Percentiles rank a stretch among this genome's conserved stretches.
Evolutionary conservation across 2,888 invertebrate genomes (phyloP).

Genomic region (Trypoxylon attenuatum): DNA sequence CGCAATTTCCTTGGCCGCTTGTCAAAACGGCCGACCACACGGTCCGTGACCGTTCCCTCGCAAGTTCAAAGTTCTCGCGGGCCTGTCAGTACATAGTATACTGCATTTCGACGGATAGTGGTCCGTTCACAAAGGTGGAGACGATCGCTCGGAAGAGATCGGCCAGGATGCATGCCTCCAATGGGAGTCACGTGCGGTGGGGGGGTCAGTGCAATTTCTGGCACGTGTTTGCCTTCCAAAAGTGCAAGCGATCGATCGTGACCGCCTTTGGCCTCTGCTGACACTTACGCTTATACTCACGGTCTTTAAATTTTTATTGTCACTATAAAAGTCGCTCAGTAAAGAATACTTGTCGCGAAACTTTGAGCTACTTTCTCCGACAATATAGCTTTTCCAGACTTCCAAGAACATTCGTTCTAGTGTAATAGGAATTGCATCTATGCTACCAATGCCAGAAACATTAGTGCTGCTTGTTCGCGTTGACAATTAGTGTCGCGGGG

Average conservation of each 20-base stretch:
- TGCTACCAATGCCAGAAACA: no score
- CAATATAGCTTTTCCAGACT: no score
- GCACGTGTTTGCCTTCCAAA: conserved; percentile 19
- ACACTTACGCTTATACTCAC: no score
- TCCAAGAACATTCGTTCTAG: no score
- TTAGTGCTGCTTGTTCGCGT: no score
- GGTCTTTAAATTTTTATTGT: no score
- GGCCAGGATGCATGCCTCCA: neutral
- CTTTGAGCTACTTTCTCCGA: no score
- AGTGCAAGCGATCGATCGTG: conserved; percentile 1
- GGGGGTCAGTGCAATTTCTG: conserved; percentile 5
- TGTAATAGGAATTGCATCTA: no score
- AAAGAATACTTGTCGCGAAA: no score
- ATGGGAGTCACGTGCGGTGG: conserved; percentile 3
- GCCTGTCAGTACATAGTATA: neutral
- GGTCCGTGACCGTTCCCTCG: neutral
- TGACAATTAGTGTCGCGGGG: no score
- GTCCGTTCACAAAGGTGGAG: neutral
- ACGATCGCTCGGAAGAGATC: neutral
- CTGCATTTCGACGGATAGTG: neutral
- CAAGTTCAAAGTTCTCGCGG: neutral
- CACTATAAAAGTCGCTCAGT: no score
- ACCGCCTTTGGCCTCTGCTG: no score
- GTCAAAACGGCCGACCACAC: neutral
- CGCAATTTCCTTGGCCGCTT: neutral